These are phyloP conservation scores for Girardinichthys multiradiatus DNA, from an alignment of 2,113 vertebrate species.

Conservation along the genomic window DNA sequence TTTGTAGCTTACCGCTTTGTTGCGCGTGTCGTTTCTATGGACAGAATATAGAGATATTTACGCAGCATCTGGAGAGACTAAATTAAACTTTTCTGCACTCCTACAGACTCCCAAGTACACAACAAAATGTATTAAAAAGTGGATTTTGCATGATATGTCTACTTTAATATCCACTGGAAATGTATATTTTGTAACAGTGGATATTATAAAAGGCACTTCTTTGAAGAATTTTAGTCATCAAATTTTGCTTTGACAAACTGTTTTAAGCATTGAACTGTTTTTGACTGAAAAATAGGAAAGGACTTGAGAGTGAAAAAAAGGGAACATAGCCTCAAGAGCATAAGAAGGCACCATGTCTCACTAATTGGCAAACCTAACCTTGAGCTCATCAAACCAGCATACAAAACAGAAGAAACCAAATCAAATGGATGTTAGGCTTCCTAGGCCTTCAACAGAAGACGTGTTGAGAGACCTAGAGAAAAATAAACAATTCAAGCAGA, in stretches of 20 bases:
- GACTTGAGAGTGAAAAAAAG: constrained; percentile 13
- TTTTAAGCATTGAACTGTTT: not conserved
- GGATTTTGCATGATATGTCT: no score
- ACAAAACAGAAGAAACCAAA: constrained; percentile 10
- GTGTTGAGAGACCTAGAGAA: constrained; percentile 20
- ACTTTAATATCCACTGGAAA: no score
- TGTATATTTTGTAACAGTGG: constrained; percentile 1
- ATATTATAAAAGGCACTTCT: not conserved
- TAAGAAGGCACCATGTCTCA: constrained; percentile 21
- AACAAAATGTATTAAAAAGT: no score
- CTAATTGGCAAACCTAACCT: constrained; percentile 49
- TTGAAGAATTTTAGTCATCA: not conserved
- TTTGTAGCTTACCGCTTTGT: no score
- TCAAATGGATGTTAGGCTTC: constrained; percentile 9
- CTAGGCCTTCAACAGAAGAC: constrained; percentile 7
- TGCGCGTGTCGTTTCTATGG: no score
- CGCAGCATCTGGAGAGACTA: no score
- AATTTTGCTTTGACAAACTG: not conserved
- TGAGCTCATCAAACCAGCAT: constrained; percentile 26
- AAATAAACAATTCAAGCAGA: constrained; percentile 42
- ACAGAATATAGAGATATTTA: no score
- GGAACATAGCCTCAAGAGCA: constrained; percentile 19
- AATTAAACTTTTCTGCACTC: no score
- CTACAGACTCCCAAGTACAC: no score
- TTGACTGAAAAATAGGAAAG: not conserved